These are phyloP conservation scores for Archips xylosteana DNA, from an alignment of 2,888 invertebrate species.

Conservation along the genomic window DNA sequence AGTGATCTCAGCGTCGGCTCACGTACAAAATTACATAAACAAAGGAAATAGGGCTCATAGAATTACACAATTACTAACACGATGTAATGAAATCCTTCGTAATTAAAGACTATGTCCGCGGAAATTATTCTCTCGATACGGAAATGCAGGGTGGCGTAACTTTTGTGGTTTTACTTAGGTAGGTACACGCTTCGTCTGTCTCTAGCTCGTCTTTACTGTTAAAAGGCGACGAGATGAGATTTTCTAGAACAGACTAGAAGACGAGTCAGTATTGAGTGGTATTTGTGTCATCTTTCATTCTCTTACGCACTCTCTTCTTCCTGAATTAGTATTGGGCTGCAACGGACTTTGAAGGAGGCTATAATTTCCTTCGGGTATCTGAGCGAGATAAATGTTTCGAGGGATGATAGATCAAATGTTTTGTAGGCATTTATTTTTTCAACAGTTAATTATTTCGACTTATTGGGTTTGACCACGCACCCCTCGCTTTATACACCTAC, in stretches of 20 bases:
- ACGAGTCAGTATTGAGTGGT: no score
- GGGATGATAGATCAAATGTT: no score
- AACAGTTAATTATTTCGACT: no score
- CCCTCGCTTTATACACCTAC: no score
- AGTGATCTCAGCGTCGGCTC: background rate
- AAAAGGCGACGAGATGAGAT: background rate
- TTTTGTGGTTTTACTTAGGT: conserved; percentile 24
- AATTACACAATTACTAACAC: conserved; percentile 35
- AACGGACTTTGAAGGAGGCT: no score
- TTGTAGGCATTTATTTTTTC: no score
- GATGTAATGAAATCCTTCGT: conserved; percentile 41
- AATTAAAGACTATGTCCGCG: conserved; percentile 33
- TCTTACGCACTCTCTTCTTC: no score
- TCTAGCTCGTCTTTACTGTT: background rate
- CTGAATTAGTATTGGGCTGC: no score
- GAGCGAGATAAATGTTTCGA: no score
- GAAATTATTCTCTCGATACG: conserved; percentile 37
- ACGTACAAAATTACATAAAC: conserved; percentile 29
- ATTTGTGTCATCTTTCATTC: no score
- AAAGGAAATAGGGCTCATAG: conserved; percentile 24
- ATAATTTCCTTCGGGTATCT: no score
- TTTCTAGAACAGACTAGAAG: conserved; percentile 5
- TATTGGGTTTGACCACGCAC: no score
- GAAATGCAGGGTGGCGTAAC: conserved; percentile 36
- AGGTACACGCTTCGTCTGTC: conserved; percentile 1